Conservation (phyloP, 2,113 vertebrate genomes). For the Cavia aperea region DNA sequence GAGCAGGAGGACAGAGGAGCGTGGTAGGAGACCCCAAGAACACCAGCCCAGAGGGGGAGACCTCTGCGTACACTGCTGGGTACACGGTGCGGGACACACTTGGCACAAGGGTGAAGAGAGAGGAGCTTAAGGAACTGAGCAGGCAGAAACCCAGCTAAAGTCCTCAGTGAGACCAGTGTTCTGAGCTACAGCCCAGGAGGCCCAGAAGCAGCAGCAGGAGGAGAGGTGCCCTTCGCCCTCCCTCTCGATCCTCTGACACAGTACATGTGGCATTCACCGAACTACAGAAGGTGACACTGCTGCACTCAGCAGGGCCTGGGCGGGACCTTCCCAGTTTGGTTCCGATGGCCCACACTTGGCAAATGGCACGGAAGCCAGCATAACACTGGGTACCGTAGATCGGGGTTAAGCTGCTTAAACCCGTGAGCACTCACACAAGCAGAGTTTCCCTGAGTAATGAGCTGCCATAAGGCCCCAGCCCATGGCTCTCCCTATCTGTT, state of each 20-base stretch:
- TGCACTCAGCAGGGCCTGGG: fast-evolving
- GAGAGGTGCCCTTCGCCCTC: not conserved
- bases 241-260: not conserved
- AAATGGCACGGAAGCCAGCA: not conserved
- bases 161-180: not conserved
- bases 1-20: not conserved
- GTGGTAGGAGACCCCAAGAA: too few relatives aligned
- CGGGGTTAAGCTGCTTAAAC: not conserved
- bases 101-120: not conserved
- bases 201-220: not conserved
- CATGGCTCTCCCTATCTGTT: not conserved
- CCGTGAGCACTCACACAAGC: not conserved
- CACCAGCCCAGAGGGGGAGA: too few relatives aligned
- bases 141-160: not conserved
- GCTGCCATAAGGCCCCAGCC: not conserved
- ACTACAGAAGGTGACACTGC: not conserved
- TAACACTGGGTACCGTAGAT: not conserved
- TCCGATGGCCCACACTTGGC: not conserved
- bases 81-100: not conserved
- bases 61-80: fast-evolving
- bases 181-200: not conserved
- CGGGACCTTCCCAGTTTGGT: not conserved
- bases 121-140: not conserved
- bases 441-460: not conserved
- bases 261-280: fast-evolving